Evolutionary conservation across 1,140 invertebrate genomes (phyloP).

Genomic region (Drosophila insularis): DNA sequence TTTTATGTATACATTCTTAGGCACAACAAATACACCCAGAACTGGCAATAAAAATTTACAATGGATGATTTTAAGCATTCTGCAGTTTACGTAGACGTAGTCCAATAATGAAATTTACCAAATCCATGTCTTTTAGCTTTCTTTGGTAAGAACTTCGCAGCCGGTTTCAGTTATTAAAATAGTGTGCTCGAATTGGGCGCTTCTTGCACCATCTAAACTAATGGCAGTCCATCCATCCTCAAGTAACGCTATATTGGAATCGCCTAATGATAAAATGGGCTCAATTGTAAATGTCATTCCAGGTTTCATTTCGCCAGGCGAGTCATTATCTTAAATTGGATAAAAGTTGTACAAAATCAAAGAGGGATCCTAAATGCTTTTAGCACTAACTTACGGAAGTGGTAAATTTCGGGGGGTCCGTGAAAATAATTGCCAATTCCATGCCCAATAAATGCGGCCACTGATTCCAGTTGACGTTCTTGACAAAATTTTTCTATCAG

Average conservation of each 20-base stretch:
- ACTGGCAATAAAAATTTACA: slow-evolving; percentile 37
- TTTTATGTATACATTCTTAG: slow-evolving; percentile 28
- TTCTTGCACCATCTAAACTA: slow-evolving; percentile 89
- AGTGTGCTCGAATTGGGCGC: slow-evolving; percentile 96
- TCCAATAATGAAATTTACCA: slow-evolving; percentile 31
- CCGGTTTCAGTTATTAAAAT: slow-evolving; percentile 91
- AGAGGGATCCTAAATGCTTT: no score
- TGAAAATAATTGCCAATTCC: slow-evolving; percentile 97
- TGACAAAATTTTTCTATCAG: slow-evolving; percentile 87
- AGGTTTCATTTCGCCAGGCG: slow-evolving; percentile 89
- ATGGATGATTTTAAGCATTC: not conserved
- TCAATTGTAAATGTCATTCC: slow-evolving; percentile 98
- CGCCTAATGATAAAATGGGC: slow-evolving; percentile 92
- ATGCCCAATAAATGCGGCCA: slow-evolving; percentile 94
- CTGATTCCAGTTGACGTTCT: slow-evolving; percentile 86
- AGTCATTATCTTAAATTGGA: slow-evolving; percentile 85
- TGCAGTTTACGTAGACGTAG: not conserved
- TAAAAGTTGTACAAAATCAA: no score
- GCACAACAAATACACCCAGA: slow-evolving; percentile 3
- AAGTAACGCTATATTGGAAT: slow-evolving; percentile 86
- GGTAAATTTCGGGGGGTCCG: slow-evolving; percentile 94
- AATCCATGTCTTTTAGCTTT: not conserved
- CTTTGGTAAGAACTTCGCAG: slow-evolving; percentile 87
- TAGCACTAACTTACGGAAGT: slow-evolving; percentile 85
- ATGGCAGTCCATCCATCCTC: slow-evolving; percentile 95